Evolutionary conservation across 2,888 invertebrate species (phyloP), one percentile per base, ranked within the genome.

Genomic region (Drosophila atripex): DNA sequence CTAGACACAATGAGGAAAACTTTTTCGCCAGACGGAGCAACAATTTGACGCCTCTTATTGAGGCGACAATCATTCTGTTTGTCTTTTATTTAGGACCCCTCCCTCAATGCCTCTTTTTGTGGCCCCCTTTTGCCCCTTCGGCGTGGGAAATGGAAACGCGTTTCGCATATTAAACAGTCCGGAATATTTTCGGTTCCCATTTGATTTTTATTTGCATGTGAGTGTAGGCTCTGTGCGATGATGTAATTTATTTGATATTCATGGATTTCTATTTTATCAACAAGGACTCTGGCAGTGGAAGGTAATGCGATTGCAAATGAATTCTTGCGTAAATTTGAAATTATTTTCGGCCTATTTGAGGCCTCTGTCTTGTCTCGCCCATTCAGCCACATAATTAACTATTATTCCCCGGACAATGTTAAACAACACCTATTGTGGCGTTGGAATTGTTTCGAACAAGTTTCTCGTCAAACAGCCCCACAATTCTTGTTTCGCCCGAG

Each of bases 161-260:
- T 56, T 83, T 75, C 66, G 82, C 77, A 83, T 83, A 77, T 69
- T 74, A 77, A 85, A 68, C 68, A 73, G 63, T 50, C 69, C 5
- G 41, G 60, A 51, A 30, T 28, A 51, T 53, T 53, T 45, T 38
- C 45, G 23, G 4, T 55, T 68, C 57, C 49, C 41, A 63, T 75
- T 71, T 73, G 65, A 68, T 71, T 63, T 56, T 52, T 43, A 61
- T 70, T 52, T 61, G 52, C 56, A 55, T 72, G 56, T 52, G 47
- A 41, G 41, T 18, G 21, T 21, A 11, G 18, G 18, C 18, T 2
- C 18, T 12, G 18, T 18, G 11, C 32, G 59, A 64, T 84, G 80
- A 80, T 80, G 76, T 83, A 82, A 86, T 83, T 86, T 77, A 86
- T 79, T 58, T 50, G 78, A 71, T 71, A 76, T 74, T 78, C 54